Conservation (phyloP, 2,888 invertebrate genomes). For the Euplexia lucipara region DNA sequence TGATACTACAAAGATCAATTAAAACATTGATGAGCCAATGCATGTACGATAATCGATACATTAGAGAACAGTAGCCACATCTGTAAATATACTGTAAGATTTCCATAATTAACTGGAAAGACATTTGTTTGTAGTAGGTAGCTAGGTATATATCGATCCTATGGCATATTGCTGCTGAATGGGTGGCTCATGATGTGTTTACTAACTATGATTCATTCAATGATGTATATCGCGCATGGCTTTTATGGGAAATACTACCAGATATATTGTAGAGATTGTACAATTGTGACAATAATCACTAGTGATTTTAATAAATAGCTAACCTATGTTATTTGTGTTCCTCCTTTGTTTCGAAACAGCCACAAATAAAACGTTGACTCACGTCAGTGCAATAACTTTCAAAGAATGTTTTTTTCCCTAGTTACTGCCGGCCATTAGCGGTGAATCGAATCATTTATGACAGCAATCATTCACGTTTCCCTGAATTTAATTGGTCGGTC, state of each 20-base stretch:
- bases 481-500: constrained; percentile 59
- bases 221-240: constrained; percentile 33
- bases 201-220: constrained; percentile 46
- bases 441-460: constrained; percentile 56
- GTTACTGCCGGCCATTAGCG: constrained; percentile 32
- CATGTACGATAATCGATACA: not conserved
- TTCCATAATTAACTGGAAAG: constrained; percentile 1
- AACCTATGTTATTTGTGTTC: not conserved
- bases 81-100: constrained; percentile 4
- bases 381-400: constrained; percentile 1
- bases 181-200: constrained; percentile 43
- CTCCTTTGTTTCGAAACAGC: constrained; percentile 1
- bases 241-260: constrained; percentile 5
- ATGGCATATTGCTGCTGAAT: constrained; percentile 30
- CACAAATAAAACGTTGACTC: constrained; percentile 15
- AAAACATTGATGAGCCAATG: not conserved
- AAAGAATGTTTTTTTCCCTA: constrained; percentile 16
- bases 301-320: not conserved
- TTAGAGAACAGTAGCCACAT: constrained; percentile 1
- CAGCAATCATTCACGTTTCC: constrained; percentile 58
- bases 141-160: constrained; percentile 20
- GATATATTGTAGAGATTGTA: not conserved
- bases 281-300: not conserved
- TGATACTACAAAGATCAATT: not conserved
- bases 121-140: constrained; percentile 10